These are phyloP conservation scores for Trematomus loennbergii DNA, from an alignment of 2,113 vertebrate species.

Conservation along the genomic window DNA sequence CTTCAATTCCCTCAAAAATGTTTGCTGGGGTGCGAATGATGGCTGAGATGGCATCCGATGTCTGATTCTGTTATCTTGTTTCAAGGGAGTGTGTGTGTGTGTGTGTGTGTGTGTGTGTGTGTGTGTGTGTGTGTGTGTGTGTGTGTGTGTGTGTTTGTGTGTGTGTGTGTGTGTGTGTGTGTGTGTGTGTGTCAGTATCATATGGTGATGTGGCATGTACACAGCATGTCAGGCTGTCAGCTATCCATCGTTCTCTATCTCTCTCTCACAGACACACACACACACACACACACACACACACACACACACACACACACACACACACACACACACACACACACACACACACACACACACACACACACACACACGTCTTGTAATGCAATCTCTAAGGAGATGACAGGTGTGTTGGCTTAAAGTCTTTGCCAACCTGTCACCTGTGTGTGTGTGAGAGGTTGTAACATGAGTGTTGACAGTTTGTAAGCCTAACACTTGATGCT, in stretches of 20 bases:
- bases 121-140: slow-evolving; percentile 18
- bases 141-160: neutral
- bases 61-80: slow-evolving; percentile 16
- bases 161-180: slow-evolving; percentile 3
- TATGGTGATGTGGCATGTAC: neutral
- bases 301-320: slow-evolving; percentile 19
- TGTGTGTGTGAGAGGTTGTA: slow-evolving; percentile 25
- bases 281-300: neutral
- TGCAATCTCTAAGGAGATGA: slow-evolving; percentile 35
- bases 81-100: slow-evolving; percentile 3
- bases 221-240: too few relatives aligned
- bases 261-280: too few relatives aligned
- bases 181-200: slow-evolving; percentile 25
- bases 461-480: slow-evolving; percentile 29
- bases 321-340: neutral
- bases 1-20: neutral
- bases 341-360: neutral
- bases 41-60: neutral
- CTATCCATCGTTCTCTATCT: too few relatives aligned
- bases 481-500: neutral
- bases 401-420: slow-evolving; percentile 49
- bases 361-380: slow-evolving; percentile 5
- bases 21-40: neutral
- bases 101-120: slow-evolving; percentile 10
- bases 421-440: slow-evolving; percentile 33